Conservation (phyloP, 2,797 vertebrate species). For the Bradypodion ventrale region DNA sequence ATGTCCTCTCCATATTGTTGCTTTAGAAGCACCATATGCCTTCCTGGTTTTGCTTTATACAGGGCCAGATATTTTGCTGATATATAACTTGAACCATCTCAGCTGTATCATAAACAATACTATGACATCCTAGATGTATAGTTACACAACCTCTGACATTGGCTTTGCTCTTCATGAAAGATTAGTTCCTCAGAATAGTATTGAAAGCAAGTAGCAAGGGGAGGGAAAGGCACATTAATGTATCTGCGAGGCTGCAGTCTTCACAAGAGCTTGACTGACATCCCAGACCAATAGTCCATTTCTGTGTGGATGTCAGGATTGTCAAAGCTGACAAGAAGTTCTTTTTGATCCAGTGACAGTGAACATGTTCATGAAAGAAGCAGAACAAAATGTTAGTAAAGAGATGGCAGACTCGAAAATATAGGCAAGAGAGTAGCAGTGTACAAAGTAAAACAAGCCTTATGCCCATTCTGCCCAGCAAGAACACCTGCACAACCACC, state of each 20-base stretch:
- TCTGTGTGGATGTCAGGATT: too few relatives aligned
- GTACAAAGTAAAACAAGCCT: too few relatives aligned
- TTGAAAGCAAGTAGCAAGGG: neutral
- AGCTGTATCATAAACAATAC: constrained; percentile 9
- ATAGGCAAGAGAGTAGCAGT: too few relatives aligned
- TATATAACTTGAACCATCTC: constrained; percentile 33
- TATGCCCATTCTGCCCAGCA: too few relatives aligned
- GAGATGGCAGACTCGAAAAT: too few relatives aligned
- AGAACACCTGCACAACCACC: too few relatives aligned
- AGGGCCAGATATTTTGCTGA: constrained; percentile 17
- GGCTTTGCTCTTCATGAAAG: neutral
- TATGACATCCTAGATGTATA: neutral
- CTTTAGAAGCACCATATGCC: constrained; percentile 35
- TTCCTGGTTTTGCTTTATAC: constrained; percentile 18
- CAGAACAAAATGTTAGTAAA: too few relatives aligned
- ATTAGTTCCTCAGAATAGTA: neutral
- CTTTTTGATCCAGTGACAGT: too few relatives aligned
- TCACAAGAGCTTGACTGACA: neutral
- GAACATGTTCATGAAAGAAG: too few relatives aligned
- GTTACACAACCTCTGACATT: neutral
- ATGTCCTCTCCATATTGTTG: constrained; percentile 41
- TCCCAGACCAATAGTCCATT: neutral
- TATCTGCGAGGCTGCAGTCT: neutral
- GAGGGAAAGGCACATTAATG: neutral
- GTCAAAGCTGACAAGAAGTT: too few relatives aligned